Evolutionary conservation across 2,888 invertebrate genomes (phyloP), one percentile per base, ranked within the genome.

Genomic region (Drosophila kokeensis): DNA sequence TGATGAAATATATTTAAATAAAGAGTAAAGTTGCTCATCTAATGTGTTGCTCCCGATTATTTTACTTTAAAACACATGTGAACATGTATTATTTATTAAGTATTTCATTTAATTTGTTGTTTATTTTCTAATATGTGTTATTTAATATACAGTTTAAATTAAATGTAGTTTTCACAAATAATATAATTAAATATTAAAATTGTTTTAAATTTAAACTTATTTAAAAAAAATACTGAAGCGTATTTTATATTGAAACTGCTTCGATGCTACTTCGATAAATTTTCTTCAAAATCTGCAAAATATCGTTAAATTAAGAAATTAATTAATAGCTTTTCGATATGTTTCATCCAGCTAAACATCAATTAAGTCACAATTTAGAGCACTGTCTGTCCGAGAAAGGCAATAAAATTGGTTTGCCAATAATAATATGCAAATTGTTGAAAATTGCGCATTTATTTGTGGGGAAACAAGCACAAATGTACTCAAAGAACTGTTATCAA

Each of bases 371-470:
- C 38, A 61, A 30, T 69, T 57, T 13, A 2, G 11, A 61, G 48
- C 52, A 62, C 62, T 38, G 67, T 71, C 52, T 63, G 55, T 38
- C 64, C 61, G 32, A 68, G 68, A 76, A 84, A 82, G 63, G 64
- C 87, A 82, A 89, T 87, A 79, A 71, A 79, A 74, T 62, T 74
- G 73, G 82, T 82, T 89, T 72, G 50, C 76, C 60, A 76, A 84
- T 82, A 84, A 84, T 74, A 75, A 87, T 82, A 84, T 89, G 71
- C 74, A 87, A 82, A 84, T 84, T 69, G 18, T 34, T 13, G 57
- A 68, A 53, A 77, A 72, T 79, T 70, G 70, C 62, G 73, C 67
- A 66, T 79, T 74, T 70, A 71, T 67, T 54, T 34, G 18, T 36
- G 67, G 62, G 62, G 50, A n/a, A 24, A 29, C 52, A 40, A 42